Evolutionary conservation across 2,113 vertebrate genomes (phyloP).

Genomic region (Lichenostomus cassidix): DNA sequence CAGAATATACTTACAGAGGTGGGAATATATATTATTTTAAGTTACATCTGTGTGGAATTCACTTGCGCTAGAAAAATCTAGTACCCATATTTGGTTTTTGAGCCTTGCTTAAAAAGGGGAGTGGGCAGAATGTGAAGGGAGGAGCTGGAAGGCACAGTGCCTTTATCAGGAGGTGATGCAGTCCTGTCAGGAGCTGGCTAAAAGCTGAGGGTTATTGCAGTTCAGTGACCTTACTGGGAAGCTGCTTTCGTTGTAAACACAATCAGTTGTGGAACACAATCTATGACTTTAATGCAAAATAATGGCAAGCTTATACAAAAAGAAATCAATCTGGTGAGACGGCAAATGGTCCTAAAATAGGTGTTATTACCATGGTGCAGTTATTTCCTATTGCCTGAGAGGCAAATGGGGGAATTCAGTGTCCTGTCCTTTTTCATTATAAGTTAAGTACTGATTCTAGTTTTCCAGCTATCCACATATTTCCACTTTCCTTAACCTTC

Average conservation of each 20-base stretch:
- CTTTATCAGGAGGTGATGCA: background rate
- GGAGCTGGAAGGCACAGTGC: background rate
- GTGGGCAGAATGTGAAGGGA: background rate
- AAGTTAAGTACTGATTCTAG: background rate
- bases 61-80: background rate
- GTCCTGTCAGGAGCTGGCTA: background rate
- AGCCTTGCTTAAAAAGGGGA: background rate
- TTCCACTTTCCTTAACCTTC: background rate
- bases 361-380: background rate
- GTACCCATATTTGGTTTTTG: background rate
- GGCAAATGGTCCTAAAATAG: constrained; percentile 5
- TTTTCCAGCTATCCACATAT: background rate
- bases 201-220: constrained; percentile 33
- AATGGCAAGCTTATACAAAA: background rate
- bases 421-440: background rate
- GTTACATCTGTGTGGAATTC: background rate
- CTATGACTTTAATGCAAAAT: constrained; percentile 35
- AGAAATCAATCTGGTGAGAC: constrained; percentile 12
- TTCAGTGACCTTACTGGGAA: constrained; percentile 39
- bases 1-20: background rate
- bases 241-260: constrained; percentile 12
- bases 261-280: background rate
- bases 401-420: background rate
- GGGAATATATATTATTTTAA: background rate
- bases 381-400: constrained; percentile 7